Evolutionary conservation across 2,113 vertebrate species (phyloP).

Genomic region (Dermatemys mawii): DNA sequence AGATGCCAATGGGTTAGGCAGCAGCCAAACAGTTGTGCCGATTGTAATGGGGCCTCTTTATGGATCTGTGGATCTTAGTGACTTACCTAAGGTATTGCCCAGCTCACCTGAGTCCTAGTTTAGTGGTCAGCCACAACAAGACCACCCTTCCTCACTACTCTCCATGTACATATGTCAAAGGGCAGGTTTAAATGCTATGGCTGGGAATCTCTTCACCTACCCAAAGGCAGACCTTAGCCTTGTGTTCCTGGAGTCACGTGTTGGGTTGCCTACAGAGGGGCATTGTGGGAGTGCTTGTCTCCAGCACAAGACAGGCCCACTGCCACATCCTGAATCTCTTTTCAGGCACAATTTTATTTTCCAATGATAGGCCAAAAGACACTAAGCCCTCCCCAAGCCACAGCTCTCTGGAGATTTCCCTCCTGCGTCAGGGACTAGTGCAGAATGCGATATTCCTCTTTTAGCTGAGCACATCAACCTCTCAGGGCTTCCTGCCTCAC

Average conservation of each 20-base stretch:
- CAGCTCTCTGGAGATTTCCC: not conserved
- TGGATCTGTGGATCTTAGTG: not conserved
- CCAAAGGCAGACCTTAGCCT: not conserved
- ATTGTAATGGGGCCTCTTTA: not conserved
- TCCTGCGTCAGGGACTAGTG: not conserved
- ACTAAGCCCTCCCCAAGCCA: not conserved
- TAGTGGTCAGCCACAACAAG: not conserved
- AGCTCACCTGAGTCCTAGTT: not conserved
- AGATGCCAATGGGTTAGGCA: not conserved
- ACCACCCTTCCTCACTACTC: not conserved
- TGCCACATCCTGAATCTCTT: not conserved
- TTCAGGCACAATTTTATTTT: not conserved
- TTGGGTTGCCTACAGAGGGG: not conserved
- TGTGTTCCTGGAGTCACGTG: not conserved
- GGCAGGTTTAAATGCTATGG: accelerated
- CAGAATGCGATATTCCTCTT: not conserved
- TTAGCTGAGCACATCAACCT: not conserved
- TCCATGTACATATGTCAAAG: not conserved
- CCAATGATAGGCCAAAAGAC: not conserved
- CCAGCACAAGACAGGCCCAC: not conserved
- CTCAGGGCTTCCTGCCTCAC: not conserved
- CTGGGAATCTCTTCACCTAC: not conserved
- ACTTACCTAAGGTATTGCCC: not conserved
- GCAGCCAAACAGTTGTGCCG: not conserved
- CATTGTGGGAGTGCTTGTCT: not conserved